A percentile compares a stretch with the other conserved stretches of the same genome.
phyloP scores from a whole-genome alignment of 2,797 vertebrate species.

The Brachyalestes nurse region DNA sequence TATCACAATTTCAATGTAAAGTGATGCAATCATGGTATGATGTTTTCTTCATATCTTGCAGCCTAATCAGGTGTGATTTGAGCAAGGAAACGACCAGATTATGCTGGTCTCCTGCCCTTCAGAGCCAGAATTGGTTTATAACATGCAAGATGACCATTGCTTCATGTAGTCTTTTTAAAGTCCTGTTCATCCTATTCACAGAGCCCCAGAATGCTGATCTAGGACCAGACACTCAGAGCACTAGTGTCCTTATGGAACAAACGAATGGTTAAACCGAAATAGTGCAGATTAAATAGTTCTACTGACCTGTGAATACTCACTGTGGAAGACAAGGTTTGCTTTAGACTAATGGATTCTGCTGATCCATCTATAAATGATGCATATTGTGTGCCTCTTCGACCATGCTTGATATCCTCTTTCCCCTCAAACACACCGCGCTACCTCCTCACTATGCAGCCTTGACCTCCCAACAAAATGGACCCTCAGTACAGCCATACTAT shows the following conservation, averaged over 20 bases:
- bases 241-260: conserved; percentile 3
- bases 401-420: conserved; percentile 35
- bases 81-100: background rate
- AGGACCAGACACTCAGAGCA: background rate
- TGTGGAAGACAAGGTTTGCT: conserved; percentile 17
- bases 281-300: conserved; percentile 10
- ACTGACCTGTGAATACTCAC: background rate
- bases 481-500: conserved; percentile 14
- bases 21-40: background rate
- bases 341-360: conserved; percentile 24
- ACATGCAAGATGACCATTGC: background rate
- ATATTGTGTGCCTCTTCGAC: conserved; percentile 49
- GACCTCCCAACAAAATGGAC: conserved; percentile 26
- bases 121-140: background rate
- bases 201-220: conserved; percentile 27
- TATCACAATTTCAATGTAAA: background rate
- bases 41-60: background rate
- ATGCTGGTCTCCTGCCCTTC: background rate
- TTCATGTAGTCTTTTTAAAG: background rate
- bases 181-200: conserved; percentile 2
- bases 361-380: conserved; percentile 23
- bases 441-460: conserved; percentile 52
- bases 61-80: background rate
- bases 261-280: conserved; percentile 12
- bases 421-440: conserved; percentile 47